Evolutionary conservation across 2,888 invertebrate genomes (phyloP).

Genomic region (Microchrysa polita): DNA sequence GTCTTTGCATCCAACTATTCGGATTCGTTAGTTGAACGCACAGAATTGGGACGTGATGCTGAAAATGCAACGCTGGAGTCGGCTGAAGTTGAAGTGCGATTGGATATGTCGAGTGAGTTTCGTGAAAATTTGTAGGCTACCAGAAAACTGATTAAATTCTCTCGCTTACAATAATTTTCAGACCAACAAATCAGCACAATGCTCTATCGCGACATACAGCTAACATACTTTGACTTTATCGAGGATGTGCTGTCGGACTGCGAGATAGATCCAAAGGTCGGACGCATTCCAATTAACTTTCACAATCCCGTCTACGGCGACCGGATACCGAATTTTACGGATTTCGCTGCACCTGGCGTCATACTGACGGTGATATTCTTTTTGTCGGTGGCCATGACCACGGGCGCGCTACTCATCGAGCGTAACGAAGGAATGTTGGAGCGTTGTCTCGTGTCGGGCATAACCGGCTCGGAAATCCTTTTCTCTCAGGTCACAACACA

Average conservation of each 20-base stretch:
- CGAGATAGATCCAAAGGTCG: constrained; percentile 71
- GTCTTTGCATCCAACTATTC: constrained; percentile 82
- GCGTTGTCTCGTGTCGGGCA: constrained; percentile 87
- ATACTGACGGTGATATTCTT: constrained; percentile 93
- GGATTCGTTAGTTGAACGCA: constrained; percentile 70
- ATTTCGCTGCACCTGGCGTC: constrained; percentile 94
- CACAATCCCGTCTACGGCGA: constrained; percentile 80
- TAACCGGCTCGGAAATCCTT: constrained; percentile 81
- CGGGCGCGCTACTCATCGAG: constrained; percentile 88
- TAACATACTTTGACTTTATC: constrained; percentile 78
- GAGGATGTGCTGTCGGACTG: constrained; percentile 72
- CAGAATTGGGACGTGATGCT: constrained; percentile 70
- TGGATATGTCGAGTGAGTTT: constrained; percentile 86
- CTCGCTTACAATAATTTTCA: constrained; percentile 61
- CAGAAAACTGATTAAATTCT: too few relatives aligned
- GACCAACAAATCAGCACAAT: constrained; percentile 91
- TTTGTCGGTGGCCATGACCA: constrained; percentile 90
- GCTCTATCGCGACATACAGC: constrained; percentile 77
- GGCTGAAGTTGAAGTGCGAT: constrained; percentile 75
- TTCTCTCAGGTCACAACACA: constrained; percentile 89
- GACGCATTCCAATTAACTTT: constrained; percentile 68
- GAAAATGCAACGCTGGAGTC: constrained; percentile 69
- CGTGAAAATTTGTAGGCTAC: not conserved
- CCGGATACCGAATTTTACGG: constrained; percentile 84
- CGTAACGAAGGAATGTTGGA: constrained; percentile 91